Percentiles rank a stretch among this genome's conserved stretches.
phyloP scores from a whole-genome alignment of 2,113 vertebrate genomes.

The Fukomys damarensis region DNA sequence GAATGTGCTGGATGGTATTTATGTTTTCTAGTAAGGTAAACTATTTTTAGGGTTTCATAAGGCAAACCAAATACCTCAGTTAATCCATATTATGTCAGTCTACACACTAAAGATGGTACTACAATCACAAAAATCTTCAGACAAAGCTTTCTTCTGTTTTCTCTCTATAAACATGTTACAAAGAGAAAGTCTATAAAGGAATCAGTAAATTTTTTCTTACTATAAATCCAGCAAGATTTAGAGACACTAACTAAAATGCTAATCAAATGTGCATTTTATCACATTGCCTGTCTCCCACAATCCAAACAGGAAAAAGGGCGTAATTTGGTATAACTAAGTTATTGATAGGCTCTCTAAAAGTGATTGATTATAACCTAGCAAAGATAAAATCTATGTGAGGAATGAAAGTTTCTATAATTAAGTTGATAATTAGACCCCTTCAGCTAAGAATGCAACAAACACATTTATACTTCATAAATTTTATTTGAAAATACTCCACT shows the following conservation, averaged over 20 bases:
- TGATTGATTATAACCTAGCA: conserved; percentile 4
- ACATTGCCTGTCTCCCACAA: background rate
- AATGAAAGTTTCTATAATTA: conserved; percentile 27
- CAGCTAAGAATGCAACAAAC: conserved; percentile 34
- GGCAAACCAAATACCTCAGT: conserved; percentile 48
- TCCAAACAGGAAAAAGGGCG: conserved; percentile 26
- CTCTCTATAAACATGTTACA: conserved; percentile 5
- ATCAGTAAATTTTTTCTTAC: conserved; percentile 20
- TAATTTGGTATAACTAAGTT: background rate
- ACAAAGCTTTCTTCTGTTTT: background rate
- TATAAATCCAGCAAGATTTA: conserved; percentile 34
- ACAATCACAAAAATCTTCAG: background rate
- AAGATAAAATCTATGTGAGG: conserved; percentile 24
- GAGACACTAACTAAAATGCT: conserved; percentile 41
- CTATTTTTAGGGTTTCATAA: conserved; percentile 29
- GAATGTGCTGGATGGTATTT: background rate
- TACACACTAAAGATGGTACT: background rate
- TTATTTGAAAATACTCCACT: conserved; percentile 46
- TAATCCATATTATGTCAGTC: conserved; percentile 18
- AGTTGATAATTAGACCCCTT: conserved; percentile 6
- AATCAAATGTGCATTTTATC: conserved; percentile 47
- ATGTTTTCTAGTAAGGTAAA: conserved; percentile 30
- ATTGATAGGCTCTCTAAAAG: conserved; percentile 1
- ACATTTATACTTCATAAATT: conserved; percentile 11
- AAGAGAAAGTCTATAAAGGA: conserved; percentile 51